Evolutionary conservation across 2,113 vertebrate genomes (phyloP), one percentile per base, ranked within the genome.

Genomic region (Myocastor coypus): DNA sequence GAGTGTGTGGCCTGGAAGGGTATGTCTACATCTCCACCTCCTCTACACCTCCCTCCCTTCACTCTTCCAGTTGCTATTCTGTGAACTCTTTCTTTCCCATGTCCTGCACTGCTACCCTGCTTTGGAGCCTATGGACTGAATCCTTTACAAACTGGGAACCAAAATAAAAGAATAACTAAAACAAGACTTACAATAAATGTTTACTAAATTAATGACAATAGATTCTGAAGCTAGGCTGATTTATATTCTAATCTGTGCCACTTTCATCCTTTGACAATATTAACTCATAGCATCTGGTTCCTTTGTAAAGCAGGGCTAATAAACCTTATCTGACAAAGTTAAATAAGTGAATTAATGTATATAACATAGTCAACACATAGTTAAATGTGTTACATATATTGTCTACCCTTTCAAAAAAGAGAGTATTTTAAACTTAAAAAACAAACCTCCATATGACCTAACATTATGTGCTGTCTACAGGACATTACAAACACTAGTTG

Each of bases 401-500:
- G 34, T 82, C 57, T n/a, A 26, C 30, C 22, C 12, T 22, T 80
- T 94, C n/a, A 95, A 87, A 95, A 57, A 63, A 6, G 9, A 89
- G 8, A 34, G 28, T 40, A n/a, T 81, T 94, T 89, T 91, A 93
- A 96, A 57, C 13, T 42, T 84, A 30, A 50, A 75, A 71, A 71
- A 69, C 34, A 34, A 68, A 37, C 32, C 16, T 83, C 61, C 16
- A 83, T 32, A 85, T 86, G 55, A 94, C n/a, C 55, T 86, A 86
- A 42, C 30, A 75, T 64, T 88, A 32, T 7, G 57, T 5, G 85
- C 82, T 91, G 1, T 84, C 92, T 34, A 95, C 2, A 71, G 69
- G 52, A 94, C 50, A 89, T 77, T 88, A 97, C 40, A 93, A 89
- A 94, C 22, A 93, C 73, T 73, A 89, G 22, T 87, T 92, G 80